Evolutionary conservation across 2,888 invertebrate genomes (phyloP), one percentile per base, ranked within the genome.

Genomic region (Hedychridium roseum): DNA sequence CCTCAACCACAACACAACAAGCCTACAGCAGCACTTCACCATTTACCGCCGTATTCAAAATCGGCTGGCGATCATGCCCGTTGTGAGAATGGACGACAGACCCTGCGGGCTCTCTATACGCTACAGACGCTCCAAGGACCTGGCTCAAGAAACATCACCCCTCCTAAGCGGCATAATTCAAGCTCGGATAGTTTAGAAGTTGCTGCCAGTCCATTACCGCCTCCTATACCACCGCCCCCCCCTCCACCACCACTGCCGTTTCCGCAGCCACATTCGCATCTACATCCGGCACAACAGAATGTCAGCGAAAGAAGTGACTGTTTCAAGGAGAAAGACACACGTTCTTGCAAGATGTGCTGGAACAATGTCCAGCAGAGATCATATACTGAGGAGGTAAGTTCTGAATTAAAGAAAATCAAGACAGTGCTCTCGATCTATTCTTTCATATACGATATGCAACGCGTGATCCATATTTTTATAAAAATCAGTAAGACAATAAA

Each of bases 221-320:
- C 81, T 3, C 80, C 81, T 1, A 80, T 81, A 11, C 81, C 81
- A n/a, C 80, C 80, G 0, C 80, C 81, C 7, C 81, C 81, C 11
- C 80, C 80, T 1, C 73, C 78, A 43, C 63, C 68, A 9, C 20
- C 30, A 7, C 56, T 61, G 38, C 30, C 50, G n/a, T n/a, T n/a
- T n/a, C n/a, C n/a, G n/a, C n/a, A n/a, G n/a, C n/a, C n/a, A n/a
- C n/a, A n/a, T n/a, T n/a, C n/a, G n/a, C n/a, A n/a, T n/a, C n/a
- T n/a, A n/a, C n/a, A n/a, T n/a, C n/a, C n/a, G n/a, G n/a, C n/a
- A n/a, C n/a, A n/a, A n/a, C n/a, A n/a, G n/a, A n/a, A n/a, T 15
- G 68, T 64, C 16, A 54, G 70, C 12, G 74, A 73, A 4, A 58
- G 68, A 31, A 57, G 42, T 15, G 70, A 70, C 35, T 68, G 63